A percentile compares a stretch with the other conserved stretches of the same genome.
These are phyloP conservation scores for Vespertilio murinus DNA, from an alignment of 2,797 vertebrate species.

Conservation along the genomic window DNA sequence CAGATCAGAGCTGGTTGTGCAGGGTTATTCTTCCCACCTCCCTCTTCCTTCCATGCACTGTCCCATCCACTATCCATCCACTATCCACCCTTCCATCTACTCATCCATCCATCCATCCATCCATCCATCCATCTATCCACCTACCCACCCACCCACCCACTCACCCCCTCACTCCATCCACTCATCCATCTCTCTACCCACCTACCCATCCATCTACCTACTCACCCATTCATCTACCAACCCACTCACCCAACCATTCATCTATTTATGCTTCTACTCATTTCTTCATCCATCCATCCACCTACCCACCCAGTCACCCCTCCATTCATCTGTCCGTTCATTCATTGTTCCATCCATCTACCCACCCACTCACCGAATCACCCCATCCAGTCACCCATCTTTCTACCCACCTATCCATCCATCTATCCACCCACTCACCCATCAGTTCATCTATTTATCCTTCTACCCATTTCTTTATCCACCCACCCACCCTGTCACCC, in stretches of 20 bases:
- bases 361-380: not conserved
- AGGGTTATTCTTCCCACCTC: not conserved
- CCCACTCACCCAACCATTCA: rapidly evolving
- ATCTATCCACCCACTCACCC: no score
- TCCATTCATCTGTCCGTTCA: not conserved
- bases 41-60: not conserved
- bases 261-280: no score
- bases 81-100: rapidly evolving
- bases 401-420: no score
- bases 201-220: not conserved
- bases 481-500: not conserved
- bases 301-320: no score
- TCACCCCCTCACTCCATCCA: rapidly evolving
- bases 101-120: not conserved
- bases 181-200: no score
- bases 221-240: rapidly evolving
- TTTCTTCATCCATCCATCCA: no score
- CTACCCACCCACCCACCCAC: no score
- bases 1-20: not conserved
- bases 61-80: not conserved
- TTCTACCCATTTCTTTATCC: no score
- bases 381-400: no score
- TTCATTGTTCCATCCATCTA: no score
- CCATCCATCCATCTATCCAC: not conserved
- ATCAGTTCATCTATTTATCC: no score